Conservation (phyloP, 2,888 invertebrate genomes). For the Volucella inanis region DNA sequence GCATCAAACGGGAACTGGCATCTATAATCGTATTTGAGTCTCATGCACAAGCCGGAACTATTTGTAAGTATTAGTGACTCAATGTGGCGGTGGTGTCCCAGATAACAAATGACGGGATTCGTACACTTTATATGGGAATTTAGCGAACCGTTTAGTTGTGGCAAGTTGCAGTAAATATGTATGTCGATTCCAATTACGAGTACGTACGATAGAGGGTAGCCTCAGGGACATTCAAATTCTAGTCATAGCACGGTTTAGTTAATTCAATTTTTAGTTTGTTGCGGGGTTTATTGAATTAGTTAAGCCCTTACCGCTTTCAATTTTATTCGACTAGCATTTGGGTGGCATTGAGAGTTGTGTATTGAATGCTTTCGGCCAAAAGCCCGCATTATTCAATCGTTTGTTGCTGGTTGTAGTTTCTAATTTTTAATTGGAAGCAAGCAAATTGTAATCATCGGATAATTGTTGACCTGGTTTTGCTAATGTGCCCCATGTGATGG, state of each 20-base stretch:
- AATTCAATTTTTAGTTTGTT: constrained; percentile 53
- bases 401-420: constrained; percentile 25
- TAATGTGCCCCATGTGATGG: background rate
- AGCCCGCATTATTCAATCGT: constrained; percentile 21
- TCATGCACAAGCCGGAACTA: constrained; percentile 89
- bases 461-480: background rate
- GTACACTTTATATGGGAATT: constrained; percentile 26
- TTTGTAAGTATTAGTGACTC: constrained; percentile 85
- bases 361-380: background rate
- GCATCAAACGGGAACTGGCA: constrained; percentile 91
- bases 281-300: constrained; percentile 41
- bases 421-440: constrained; percentile 12
- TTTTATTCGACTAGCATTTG: background rate
- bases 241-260: constrained; percentile 32
- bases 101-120: constrained; percentile 11
- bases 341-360: too few relatives aligned
- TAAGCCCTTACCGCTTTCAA: constrained; percentile 23
- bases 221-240: constrained; percentile 6
- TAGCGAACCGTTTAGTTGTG: constrained; percentile 34
- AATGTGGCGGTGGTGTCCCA: background rate
- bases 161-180: background rate
- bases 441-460: constrained; percentile 14
- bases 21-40: constrained; percentile 91
- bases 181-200: background rate
- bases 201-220: background rate